A percentile compares a stretch with the other conserved stretches of the same genome.
These are phyloP conservation scores for Eudyptes chrysolophus DNA, from an alignment of 2,113 vertebrate species.

Conservation along the genomic window DNA sequence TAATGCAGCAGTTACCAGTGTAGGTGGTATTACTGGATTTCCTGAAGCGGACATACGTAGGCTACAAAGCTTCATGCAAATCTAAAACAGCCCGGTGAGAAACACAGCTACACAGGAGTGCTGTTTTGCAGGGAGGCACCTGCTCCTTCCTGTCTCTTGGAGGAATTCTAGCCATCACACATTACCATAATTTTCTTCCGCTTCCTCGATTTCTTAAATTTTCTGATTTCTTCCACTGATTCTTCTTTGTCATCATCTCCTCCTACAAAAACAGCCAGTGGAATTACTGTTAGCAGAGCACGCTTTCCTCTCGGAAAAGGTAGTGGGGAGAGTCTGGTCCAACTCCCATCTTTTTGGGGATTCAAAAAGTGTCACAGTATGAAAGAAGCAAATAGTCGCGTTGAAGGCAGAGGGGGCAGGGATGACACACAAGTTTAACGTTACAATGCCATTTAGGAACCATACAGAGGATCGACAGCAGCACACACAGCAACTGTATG, in stretches of 20 bases:
- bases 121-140: neutral
- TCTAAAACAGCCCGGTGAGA: neutral
- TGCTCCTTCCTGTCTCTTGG: neutral
- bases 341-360: neutral
- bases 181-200: conserved; percentile 76
- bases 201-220: conserved; percentile 80
- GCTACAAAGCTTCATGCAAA: neutral
- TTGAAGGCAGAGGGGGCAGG: neutral
- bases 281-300: neutral
- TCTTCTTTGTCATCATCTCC: conserved; percentile 62
- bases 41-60: neutral
- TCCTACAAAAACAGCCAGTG: neutral
- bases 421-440: neutral
- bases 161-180: neutral
- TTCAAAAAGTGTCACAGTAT: neutral
- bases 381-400: neutral
- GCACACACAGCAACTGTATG: neutral
- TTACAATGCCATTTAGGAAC: neutral
- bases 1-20: neutral
- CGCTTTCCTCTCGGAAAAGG: neutral
- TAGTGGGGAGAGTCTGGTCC: neutral
- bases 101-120: neutral
- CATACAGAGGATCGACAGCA: neutral
- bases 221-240: conserved; percentile 71
- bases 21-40: neutral